A percentile compares a stretch with the other conserved stretches of the same genome.
Evolutionary conservation across 2,797 vertebrate genomes (phyloP).

Genomic region (Xyrichtys novacula): DNA sequence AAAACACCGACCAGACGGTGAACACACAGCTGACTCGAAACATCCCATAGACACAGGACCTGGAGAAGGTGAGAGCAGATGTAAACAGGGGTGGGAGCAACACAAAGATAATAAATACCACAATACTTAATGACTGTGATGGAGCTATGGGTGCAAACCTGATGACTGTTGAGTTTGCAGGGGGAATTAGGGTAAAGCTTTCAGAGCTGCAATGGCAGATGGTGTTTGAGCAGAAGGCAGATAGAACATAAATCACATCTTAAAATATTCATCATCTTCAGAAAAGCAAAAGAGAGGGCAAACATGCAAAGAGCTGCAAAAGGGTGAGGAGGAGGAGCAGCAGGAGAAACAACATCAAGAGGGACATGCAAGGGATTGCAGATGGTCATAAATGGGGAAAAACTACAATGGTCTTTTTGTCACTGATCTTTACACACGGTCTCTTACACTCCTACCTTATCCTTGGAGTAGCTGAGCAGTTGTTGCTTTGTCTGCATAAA

Average conservation of each 20-base stretch:
- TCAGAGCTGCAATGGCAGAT: slow-evolving; percentile 67
- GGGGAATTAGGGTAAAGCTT: slow-evolving; percentile 58
- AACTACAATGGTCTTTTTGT: slow-evolving; percentile 25
- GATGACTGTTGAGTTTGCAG: slow-evolving; percentile 38
- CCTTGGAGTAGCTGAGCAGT: slow-evolving; percentile 89
- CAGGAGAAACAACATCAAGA: slow-evolving; percentile 50
- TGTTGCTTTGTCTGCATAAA: slow-evolving; percentile 86
- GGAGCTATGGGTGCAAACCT: slow-evolving; percentile 19
- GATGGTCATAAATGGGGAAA: slow-evolving; percentile 26
- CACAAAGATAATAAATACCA: neutral
- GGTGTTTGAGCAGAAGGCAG: slow-evolving; percentile 75
- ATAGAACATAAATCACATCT: slow-evolving; percentile 75
- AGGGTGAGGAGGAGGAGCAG: slow-evolving; percentile 37
- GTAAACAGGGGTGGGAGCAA: neutral
- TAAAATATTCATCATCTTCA: slow-evolving; percentile 76
- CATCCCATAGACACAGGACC: slow-evolving; percentile 89
- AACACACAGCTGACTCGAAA: slow-evolving; percentile 85
- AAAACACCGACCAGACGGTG: slow-evolving; percentile 84
- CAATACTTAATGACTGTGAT: slow-evolving; percentile 6
- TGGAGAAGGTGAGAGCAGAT: slow-evolving; percentile 49
- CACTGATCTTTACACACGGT: slow-evolving; percentile 22
- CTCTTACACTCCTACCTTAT: slow-evolving; percentile 79
- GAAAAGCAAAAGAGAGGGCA: slow-evolving; percentile 61
- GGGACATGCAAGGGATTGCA: neutral
- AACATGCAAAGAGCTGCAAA: slow-evolving; percentile 50